A percentile compares a stretch with the other conserved stretches of the same genome.
Evolutionary conservation across 2,797 vertebrate species (phyloP).

Genomic region (Melanogrammus aeglefinus): DNA sequence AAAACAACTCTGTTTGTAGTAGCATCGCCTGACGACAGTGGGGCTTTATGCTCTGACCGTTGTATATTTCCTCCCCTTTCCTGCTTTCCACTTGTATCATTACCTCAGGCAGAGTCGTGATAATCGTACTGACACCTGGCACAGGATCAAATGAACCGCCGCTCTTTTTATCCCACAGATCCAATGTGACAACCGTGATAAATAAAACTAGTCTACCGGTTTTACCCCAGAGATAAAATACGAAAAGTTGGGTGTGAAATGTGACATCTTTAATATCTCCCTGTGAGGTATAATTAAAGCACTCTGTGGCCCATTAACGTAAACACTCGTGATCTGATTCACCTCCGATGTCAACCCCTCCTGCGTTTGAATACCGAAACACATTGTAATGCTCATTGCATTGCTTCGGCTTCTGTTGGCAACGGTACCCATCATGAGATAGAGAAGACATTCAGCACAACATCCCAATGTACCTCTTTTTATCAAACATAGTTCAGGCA

Average conservation of each 20-base stretch:
- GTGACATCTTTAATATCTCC: neutral
- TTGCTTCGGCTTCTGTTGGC: too few species aligned
- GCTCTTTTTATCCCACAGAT: neutral
- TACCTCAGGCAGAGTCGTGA: neutral
- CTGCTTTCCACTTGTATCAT: neutral
- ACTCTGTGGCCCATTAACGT: neutral
- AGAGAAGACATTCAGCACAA: neutral
- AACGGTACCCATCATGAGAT: neutral
- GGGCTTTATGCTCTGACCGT: neutral
- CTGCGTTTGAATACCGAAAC: neutral
- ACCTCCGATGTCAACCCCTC: neutral
- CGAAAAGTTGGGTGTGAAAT: neutral
- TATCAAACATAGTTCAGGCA: neutral
- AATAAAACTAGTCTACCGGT: neutral
- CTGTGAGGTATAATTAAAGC: neutral
- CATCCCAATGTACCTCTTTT: neutral
- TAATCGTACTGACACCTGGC: slow-evolving; percentile 1
- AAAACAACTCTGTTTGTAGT: neutral
- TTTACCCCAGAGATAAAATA: neutral
- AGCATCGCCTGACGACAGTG: neutral
- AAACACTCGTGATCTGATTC: neutral
- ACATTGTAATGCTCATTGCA: neutral
- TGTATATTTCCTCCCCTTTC: neutral
- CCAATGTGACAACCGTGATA: neutral
- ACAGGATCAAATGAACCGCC: neutral